Percentiles rank a stretch among this genome's conserved stretches.
phyloP scores from a whole-genome alignment of 1,140 invertebrate species.

The Calliphora vicina region DNA sequence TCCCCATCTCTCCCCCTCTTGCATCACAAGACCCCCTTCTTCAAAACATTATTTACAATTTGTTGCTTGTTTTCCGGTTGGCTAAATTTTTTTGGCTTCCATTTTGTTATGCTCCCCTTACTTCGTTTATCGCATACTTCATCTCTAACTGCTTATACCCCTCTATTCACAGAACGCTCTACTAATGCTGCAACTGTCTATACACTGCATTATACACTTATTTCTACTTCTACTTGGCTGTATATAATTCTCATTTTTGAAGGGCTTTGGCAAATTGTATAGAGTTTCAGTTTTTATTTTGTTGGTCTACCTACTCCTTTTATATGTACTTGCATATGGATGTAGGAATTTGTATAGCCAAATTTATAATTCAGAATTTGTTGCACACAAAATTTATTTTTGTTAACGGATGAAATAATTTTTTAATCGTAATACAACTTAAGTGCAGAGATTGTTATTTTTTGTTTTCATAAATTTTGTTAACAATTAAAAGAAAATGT shows the following conservation, averaged over 20 bases:
- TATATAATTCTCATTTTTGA: neutral
- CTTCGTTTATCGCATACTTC: neutral
- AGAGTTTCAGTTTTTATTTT: neutral
- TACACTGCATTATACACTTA: neutral
- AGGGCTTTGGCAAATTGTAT: neutral
- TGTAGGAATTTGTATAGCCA: neutral
- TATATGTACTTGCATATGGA: neutral
- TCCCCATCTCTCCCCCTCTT: neutral
- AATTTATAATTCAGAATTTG: conserved; percentile 36
- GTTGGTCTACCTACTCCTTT: neutral
- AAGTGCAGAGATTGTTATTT: conserved; percentile 32
- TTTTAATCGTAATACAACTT: conserved; percentile 39
- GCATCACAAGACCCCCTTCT: neutral
- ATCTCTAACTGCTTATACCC: neutral
- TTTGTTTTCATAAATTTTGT: too few species aligned
- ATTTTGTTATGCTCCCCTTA: conserved; percentile 19
- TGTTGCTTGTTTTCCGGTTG: conserved; percentile 62
- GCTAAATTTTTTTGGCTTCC: conserved; percentile 46
- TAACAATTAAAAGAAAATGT: too few species aligned
- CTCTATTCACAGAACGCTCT: neutral
- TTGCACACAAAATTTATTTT: conserved; percentile 34
- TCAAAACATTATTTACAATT: neutral
- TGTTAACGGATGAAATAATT: conserved; percentile 42
- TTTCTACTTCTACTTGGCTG: neutral
- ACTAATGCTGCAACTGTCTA: neutral